phyloP scores from a whole-genome alignment of 2,888 invertebrate genomes.

The Sarcophaga carnaria region DNA sequence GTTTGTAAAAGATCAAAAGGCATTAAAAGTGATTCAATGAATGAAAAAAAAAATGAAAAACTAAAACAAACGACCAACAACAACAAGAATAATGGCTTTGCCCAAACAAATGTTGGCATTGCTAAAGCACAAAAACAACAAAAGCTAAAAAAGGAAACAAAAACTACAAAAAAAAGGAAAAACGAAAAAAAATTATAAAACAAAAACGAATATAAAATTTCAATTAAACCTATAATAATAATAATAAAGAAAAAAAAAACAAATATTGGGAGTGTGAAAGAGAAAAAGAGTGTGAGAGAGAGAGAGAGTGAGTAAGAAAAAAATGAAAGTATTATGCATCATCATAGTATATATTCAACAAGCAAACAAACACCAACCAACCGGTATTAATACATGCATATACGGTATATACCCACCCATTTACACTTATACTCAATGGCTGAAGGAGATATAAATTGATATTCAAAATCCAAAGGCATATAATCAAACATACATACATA shows the following conservation, averaged over 20 bases:
- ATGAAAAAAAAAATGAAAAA: constrained; percentile 28
- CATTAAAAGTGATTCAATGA: constrained; percentile 64
- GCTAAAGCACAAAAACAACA: constrained; percentile 13
- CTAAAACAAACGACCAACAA: background rate
- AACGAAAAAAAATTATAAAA: background rate
- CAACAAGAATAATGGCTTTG: constrained; percentile 29
- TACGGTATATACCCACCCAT: background rate
- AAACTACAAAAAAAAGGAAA: background rate
- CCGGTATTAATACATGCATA: no score
- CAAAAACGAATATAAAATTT: constrained; percentile 34
- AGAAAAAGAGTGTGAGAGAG: background rate
- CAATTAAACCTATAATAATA: constrained; percentile 59
- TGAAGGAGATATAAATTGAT: no score
- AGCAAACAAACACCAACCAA: no score
- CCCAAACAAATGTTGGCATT: constrained; percentile 60
- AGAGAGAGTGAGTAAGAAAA: background rate
- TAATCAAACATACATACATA: background rate
- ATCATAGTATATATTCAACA: no score
- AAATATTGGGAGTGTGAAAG: background rate
- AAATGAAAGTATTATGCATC: no score
- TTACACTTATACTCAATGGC: background rate
- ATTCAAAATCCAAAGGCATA: no score
- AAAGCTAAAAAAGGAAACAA: background rate
- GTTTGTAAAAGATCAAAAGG: constrained; percentile 66
- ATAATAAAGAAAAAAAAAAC: constrained; percentile 29